Percentiles rank a stretch among this genome's conserved stretches.
phyloP scores from a whole-genome alignment of 2,113 vertebrate genomes.

The Oreochromis niloticus region DNA sequence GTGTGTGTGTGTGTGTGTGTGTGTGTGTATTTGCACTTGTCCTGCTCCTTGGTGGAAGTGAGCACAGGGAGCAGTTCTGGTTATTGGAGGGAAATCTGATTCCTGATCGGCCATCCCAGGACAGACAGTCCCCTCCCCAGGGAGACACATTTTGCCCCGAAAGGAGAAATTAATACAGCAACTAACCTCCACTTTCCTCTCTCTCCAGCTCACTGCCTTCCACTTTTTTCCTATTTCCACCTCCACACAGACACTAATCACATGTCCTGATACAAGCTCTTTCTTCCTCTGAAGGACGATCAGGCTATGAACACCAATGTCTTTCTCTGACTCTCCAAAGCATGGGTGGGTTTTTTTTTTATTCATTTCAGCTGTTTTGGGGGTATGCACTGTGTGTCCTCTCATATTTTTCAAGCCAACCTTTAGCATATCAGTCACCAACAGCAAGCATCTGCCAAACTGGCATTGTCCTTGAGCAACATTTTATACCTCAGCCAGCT shows the following conservation, averaged over 20 bases:
- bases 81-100: conserved; percentile 59
- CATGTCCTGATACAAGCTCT: background rate
- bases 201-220: background rate
- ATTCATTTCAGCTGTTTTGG: background rate
- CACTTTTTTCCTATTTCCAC: background rate
- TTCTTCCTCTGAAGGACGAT: conserved; percentile 5
- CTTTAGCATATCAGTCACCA: background rate
- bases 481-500: conserved; percentile 9
- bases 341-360: background rate
- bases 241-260: background rate
- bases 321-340: background rate
- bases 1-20: background rate
- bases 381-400: background rate
- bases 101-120: conserved; percentile 41
- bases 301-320: background rate
- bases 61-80: conserved; percentile 18
- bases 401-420: background rate
- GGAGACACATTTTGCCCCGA: conserved; percentile 66
- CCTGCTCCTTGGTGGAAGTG: background rate
- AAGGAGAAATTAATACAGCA: conserved; percentile 74
- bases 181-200: conserved; percentile 47
- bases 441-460: background rate
- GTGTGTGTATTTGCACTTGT: background rate
- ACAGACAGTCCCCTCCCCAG: conserved; percentile 58
- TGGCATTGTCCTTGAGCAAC: conserved; percentile 20